These are phyloP conservation scores for Engraulis encrasicolus DNA, from an alignment of 2,113 vertebrate species.

Conservation along the genomic window DNA sequence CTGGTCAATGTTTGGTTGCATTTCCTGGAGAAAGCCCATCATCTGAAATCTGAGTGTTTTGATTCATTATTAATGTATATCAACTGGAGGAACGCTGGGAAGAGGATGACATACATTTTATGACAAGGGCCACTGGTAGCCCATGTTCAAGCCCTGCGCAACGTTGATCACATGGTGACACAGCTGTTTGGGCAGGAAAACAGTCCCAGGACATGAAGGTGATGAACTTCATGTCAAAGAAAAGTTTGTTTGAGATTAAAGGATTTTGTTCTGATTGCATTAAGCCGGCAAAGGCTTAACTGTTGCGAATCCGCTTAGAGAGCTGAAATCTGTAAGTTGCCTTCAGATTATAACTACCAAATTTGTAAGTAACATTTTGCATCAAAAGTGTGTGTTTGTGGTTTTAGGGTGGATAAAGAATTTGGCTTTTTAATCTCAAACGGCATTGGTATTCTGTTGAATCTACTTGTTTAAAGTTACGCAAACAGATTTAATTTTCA, in stretches of 20 bases:
- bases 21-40: not conserved
- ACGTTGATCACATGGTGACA: not conserved
- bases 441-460: no score
- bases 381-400: not conserved
- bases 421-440: not conserved
- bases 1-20: not conserved
- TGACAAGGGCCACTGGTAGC: not conserved
- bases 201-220: slow-evolving; percentile 7
- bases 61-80: not conserved
- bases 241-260: slow-evolving; percentile 50
- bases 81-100: not conserved
- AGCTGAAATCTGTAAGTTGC: slow-evolving; percentile 23
- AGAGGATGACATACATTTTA: not conserved
- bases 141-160: not conserved
- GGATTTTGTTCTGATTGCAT: slow-evolving; percentile 55
- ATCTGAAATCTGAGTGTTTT: not conserved
- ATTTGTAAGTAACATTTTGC: not conserved
- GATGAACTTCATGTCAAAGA: slow-evolving; percentile 44
- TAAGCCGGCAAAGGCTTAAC: slow-evolving; percentile 41
- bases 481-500: not conserved
- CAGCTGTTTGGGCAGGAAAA: not conserved
- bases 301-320: slow-evolving; percentile 40
- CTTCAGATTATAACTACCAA: slow-evolving; percentile 34
- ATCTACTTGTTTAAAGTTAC: no score
- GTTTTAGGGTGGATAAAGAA: not conserved